These are phyloP conservation scores for Callospermophilus lateralis DNA, from an alignment of 2,113 vertebrate genomes.

Conservation along the genomic window DNA sequence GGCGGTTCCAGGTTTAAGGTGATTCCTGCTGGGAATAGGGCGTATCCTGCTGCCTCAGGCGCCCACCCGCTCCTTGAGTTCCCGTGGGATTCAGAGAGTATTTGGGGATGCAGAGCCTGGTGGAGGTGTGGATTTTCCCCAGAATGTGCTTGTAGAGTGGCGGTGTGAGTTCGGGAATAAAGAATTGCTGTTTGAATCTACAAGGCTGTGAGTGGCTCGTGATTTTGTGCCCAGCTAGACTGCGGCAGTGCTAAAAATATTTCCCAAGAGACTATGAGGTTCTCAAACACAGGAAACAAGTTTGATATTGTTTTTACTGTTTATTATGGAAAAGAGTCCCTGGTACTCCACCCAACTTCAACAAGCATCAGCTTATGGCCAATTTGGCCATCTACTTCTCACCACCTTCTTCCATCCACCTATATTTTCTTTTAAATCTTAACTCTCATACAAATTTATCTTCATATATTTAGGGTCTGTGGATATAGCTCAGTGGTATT, in stretches of 20 bases:
- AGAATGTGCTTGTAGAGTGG: too few species aligned
- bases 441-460: not conserved
- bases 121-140: too few species aligned
- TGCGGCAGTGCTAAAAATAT: not conserved
- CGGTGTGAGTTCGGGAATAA: too few species aligned
- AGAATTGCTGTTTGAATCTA: too few species aligned
- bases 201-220: too few species aligned
- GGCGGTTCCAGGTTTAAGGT: too few species aligned
- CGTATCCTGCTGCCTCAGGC: too few species aligned
- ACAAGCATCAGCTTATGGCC: not conserved
- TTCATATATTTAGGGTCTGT: not conserved
- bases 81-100: too few species aligned
- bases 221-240: too few species aligned
- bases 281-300: conserved; percentile 10
- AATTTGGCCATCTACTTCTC: not conserved
- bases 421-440: not conserved
- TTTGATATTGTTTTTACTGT: not conserved
- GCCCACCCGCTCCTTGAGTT: too few species aligned
- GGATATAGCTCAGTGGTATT: not conserved
- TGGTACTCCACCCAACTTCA: not conserved
- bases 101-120: too few species aligned
- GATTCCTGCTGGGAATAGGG: too few species aligned
- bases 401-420: not conserved
- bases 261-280: not conserved
- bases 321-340: not conserved